Percentiles rank a stretch among this genome's conserved stretches.
These are phyloP conservation scores for Heliconius hewitsoni DNA, from an alignment of 1,140 invertebrate species.

Conservation along the genomic window DNA sequence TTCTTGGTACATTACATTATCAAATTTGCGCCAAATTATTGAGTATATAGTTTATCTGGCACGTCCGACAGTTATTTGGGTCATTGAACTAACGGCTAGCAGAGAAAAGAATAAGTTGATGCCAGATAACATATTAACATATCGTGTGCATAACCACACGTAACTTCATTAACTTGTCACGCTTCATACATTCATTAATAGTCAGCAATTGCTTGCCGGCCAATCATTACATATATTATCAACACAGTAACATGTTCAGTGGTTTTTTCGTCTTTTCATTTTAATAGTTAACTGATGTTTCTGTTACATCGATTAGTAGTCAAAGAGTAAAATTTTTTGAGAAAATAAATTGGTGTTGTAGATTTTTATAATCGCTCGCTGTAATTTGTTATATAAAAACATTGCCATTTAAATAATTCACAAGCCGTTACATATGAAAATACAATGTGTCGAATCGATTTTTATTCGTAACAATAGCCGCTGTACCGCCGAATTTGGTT, in stretches of 20 bases:
- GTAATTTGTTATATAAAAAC: constrained; percentile 1
- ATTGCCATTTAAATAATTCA: not conserved
- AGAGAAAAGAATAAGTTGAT: constrained; percentile 36
- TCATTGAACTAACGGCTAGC: constrained; percentile 68
- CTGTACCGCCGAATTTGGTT: not conserved
- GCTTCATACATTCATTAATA: constrained; percentile 46
- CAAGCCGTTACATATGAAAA: not conserved
- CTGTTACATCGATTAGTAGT: not conserved
- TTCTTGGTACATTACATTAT: too few species aligned
- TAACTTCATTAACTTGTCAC: constrained; percentile 44
- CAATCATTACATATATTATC: constrained; percentile 36
- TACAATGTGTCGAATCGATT: not conserved
- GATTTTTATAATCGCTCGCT: not conserved
- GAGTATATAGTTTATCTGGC: not conserved
- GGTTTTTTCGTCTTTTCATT: not conserved
- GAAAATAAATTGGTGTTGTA: not conserved
- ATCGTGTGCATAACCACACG: constrained; percentile 52
- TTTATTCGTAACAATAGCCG: not conserved
- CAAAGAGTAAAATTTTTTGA: not conserved
- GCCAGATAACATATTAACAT: constrained; percentile 52
- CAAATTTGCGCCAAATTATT: not conserved
- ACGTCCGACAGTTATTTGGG: constrained; percentile 56
- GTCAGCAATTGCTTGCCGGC: constrained; percentile 44
- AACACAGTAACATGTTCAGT: constrained; percentile 16
- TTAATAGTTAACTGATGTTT: constrained; percentile 20